These are phyloP conservation scores for Cephalopachus bancanus DNA, from an alignment of 2,797 vertebrate species.

Conservation along the genomic window DNA sequence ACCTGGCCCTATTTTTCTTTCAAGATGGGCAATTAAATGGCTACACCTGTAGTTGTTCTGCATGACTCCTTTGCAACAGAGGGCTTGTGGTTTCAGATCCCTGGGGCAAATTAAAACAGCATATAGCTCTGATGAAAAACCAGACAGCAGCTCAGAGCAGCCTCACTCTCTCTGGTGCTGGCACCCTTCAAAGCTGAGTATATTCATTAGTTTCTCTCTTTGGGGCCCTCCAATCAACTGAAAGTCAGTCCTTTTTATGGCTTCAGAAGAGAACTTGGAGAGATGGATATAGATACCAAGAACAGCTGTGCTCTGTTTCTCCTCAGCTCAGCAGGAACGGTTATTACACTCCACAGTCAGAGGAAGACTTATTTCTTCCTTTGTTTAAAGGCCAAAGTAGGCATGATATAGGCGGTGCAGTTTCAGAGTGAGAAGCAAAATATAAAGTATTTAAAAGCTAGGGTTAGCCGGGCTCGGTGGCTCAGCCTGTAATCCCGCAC, in stretches of 20 bases:
- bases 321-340: background rate
- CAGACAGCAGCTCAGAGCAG: background rate
- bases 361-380: constrained; percentile 49
- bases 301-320: background rate
- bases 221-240: background rate
- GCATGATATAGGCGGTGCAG: constrained; percentile 19
- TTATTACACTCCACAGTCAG: background rate
- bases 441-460: background rate
- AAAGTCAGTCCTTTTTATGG: background rate
- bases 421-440: background rate
- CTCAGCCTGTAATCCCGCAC: too few relatives aligned
- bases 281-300: background rate
- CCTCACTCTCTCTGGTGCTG: background rate
- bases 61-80: constrained; percentile 66
- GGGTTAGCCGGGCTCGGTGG: too few relatives aligned
- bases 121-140: constrained; percentile 56
- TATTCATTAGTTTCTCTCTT: constrained; percentile 1
- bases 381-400: constrained; percentile 63
- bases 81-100: constrained; percentile 59
- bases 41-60: constrained; percentile 57
- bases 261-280: background rate
- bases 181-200: background rate
- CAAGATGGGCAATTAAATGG: constrained; percentile 63
- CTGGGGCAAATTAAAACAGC: constrained; percentile 64
- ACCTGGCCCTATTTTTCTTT: background rate